A percentile compares a stretch with the other conserved stretches of the same genome.
These are phyloP conservation scores for Muricea muricata DNA, from an alignment of 92 coral and sea anemone species.

Conservation along the genomic window DNA sequence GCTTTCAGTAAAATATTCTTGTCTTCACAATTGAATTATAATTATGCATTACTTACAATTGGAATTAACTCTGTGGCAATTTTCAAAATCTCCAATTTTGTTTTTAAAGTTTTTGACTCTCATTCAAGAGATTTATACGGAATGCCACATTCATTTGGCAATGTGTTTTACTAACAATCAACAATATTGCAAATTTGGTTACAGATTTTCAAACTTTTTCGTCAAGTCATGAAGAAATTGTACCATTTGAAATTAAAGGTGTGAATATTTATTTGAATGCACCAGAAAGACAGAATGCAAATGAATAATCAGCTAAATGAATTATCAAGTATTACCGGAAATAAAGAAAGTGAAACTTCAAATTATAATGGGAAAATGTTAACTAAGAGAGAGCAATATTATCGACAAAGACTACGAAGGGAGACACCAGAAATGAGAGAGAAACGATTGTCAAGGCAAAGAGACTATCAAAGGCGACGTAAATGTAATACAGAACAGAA, in stretches of 20 bases:
- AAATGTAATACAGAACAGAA: too few species aligned
- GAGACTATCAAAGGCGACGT: background rate
- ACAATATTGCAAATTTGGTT: background rate
- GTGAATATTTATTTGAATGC: background rate
- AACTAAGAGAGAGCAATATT: background rate
- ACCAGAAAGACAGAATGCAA: background rate
- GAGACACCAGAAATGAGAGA: background rate
- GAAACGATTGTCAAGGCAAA: background rate
- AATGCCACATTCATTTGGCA: background rate
- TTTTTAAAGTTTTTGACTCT: background rate
- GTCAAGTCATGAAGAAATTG: too few species aligned
- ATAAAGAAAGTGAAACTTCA: background rate
- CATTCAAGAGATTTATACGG: background rate
- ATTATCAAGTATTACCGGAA: background rate
- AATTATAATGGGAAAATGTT: background rate
- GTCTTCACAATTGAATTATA: background rate
- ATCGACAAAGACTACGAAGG: background rate
- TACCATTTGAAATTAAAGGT: too few species aligned
- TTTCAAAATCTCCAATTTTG: background rate
- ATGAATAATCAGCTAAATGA: background rate
- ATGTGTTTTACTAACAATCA: background rate
- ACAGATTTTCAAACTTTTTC: background rate
- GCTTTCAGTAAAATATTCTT: slow-evolving; percentile 32
- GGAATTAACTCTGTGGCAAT: background rate
- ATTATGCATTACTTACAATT: background rate